Percentiles rank a stretch among this genome's conserved stretches.
phyloP scores from a whole-genome alignment of 2,888 invertebrate genomes.

The Xestia ashworthii region DNA sequence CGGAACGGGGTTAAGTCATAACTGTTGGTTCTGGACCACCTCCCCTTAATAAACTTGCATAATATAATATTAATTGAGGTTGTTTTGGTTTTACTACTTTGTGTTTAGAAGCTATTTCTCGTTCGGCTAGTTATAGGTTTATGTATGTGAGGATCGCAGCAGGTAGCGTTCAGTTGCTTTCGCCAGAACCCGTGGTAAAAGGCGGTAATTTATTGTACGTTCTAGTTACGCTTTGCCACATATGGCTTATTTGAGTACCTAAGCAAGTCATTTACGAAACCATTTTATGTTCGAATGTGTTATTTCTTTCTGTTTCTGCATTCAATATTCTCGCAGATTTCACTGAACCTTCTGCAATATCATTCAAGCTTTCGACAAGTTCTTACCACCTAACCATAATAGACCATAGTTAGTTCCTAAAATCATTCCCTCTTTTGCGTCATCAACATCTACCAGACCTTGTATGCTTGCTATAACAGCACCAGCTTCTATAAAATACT shows the following conservation, averaged over 20 bases:
- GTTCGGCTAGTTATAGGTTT: background rate
- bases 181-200: background rate
- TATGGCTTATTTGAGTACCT: too few species aligned
- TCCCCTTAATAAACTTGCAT: constrained; percentile 52
- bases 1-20: constrained; percentile 65
- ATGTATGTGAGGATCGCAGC: background rate
- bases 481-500: constrained; percentile 24
- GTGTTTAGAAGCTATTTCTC: constrained; percentile 1
- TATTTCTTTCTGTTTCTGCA: background rate
- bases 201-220: background rate
- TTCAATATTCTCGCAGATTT: background rate
- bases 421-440: background rate
- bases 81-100: constrained; percentile 19
- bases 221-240: background rate
- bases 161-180: background rate
- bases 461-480: constrained; percentile 19
- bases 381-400: background rate
- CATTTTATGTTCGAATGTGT: background rate
- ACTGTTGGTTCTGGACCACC: constrained; percentile 49
- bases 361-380: background rate
- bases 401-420: background rate
- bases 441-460: constrained; percentile 13
- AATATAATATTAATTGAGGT: constrained; percentile 33
- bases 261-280: background rate
- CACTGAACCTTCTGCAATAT: background rate